Evolutionary conservation across 2,113 vertebrate species (phyloP).

Genomic region (Neogale vison): DNA sequence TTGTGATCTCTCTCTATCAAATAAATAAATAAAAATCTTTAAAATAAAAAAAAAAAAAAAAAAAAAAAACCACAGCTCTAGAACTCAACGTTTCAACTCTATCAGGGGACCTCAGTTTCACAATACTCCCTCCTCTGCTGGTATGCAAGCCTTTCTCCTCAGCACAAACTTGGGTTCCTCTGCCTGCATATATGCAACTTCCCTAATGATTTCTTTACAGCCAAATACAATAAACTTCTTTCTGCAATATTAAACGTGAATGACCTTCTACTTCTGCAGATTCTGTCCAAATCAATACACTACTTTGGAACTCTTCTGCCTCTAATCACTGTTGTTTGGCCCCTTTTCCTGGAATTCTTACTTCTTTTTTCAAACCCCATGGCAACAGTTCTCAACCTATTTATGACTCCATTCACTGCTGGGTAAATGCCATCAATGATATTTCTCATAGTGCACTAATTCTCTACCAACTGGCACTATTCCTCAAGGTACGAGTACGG

Average conservation of each 20-base stretch:
- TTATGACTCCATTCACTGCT: background rate
- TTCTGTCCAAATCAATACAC: background rate
- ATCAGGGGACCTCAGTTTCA: background rate
- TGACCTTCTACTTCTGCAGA: background rate
- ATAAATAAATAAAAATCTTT: too few relatives aligned
- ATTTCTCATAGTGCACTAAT: background rate
- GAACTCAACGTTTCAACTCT: background rate
- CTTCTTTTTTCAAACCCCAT: conserved; percentile 8
- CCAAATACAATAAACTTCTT: background rate
- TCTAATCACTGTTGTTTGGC: background rate
- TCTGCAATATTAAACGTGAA: background rate
- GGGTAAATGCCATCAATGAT: background rate
- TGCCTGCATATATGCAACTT: background rate
- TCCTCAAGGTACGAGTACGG: background rate
- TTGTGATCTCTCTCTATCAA: too few relatives aligned
- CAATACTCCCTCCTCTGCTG: background rate
- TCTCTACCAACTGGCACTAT: background rate
- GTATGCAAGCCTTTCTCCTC: background rate
- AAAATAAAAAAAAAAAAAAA: too few relatives aligned
- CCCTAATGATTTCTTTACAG: conserved; percentile 2
- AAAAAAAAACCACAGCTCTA: background rate
- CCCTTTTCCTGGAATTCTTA: conserved; percentile 40
- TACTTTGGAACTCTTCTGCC: background rate
- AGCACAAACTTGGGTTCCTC: background rate
- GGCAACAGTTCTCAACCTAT: background rate